Evolutionary conservation across 2,888 invertebrate genomes (phyloP).

Genomic region (Baccha elongata): DNA sequence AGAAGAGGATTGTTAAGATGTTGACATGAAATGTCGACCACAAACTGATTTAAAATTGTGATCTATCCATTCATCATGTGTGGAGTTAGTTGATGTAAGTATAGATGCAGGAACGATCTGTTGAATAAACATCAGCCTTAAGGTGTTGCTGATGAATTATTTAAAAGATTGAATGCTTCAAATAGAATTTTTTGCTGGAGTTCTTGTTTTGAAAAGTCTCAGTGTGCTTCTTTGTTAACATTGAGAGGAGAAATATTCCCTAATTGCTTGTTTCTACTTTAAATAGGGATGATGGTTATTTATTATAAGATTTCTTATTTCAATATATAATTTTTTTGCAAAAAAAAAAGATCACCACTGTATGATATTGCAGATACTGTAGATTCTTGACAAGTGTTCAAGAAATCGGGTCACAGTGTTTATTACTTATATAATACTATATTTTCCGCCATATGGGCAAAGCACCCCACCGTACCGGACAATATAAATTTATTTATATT

Average conservation of each 20-base stretch:
- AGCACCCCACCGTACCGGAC: no score
- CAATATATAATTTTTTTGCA: no score
- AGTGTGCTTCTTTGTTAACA: neutral
- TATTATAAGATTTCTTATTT: no score
- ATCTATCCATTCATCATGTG: slow-evolving; percentile 9
- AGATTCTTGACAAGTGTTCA: no score
- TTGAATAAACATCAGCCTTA: slow-evolving; percentile 18
- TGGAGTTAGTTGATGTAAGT: neutral
- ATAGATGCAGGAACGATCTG: neutral
- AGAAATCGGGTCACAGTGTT: no score
- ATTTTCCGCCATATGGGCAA: no score
- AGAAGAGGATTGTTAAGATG: slow-evolving; percentile 48
- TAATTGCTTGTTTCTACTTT: no score
- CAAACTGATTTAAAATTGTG: slow-evolving; percentile 35
- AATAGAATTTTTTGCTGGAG: neutral
- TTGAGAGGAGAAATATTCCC: neutral
- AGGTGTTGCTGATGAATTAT: slow-evolving; percentile 23
- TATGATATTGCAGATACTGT: no score
- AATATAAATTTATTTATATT: no score
- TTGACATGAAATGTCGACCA: slow-evolving; percentile 41
- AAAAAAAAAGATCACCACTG: no score
- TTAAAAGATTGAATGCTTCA: neutral
- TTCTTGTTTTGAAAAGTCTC: neutral
- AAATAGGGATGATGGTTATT: no score
- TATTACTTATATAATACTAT: no score